Evolutionary conservation across 1,140 invertebrate species (phyloP), one percentile per base, ranked within the genome.

Genomic region (Euwallacea fornicatus): DNA sequence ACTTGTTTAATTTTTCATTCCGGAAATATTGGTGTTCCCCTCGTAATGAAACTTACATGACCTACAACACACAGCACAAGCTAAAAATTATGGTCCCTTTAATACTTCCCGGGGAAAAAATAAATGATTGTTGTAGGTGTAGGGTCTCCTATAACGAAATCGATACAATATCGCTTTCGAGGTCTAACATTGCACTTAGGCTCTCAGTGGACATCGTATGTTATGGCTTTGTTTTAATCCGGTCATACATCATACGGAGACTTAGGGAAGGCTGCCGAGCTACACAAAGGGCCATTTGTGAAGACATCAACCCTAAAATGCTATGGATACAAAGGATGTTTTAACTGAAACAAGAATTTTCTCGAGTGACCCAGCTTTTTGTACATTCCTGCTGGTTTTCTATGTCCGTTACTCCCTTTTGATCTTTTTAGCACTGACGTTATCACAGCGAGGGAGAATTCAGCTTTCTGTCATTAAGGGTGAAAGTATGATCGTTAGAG

Each of bases 141-240:
- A 33, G 4, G 21, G 21, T 33, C 21, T 33, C 21, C 1, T 33
- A 33, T 33, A 33, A 33, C 21, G 64, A 70, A 70, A 70, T 70
- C 68, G 43, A 70, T 70, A 64, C 16, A 15, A 64, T 70, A 70
- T 70, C 50, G 68, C 47, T 63, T 64, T 70, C 47, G 41, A 10
- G 21, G 21, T 33, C 54, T 67, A 70, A 69, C 66, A 54, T 50
- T 70, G 68, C 68, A 70, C 68, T 70, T 70, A 70, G 64, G 61
- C 68, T 64, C 50, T 56, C 60, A 64, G 56, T 64, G 58, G 68
- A 63, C 68, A 61, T 70, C 58, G 68, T 70, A 47, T 54, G 59
- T 70, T 70, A 70, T 70, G 50, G 68, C 61, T 63, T 70, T 70
- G 68, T 70, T 70, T 70, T 70, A 70, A 70, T 64, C 58, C 53